phyloP scores from a whole-genome alignment of 2,888 invertebrate genomes.

The Cheilosia scutellata region DNA sequence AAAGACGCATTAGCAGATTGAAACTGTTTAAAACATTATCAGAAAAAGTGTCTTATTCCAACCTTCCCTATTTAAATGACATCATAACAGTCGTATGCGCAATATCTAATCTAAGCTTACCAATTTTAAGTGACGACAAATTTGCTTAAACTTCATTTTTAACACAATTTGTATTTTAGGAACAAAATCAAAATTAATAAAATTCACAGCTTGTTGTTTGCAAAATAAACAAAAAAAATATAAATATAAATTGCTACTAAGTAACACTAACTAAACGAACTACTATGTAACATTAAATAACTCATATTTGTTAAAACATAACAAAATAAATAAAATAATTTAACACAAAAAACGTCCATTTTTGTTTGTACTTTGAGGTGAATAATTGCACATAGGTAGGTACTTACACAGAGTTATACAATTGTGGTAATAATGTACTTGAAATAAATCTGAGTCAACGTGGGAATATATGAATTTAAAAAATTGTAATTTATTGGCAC shows the following conservation, averaged over 20 bases:
- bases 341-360: background rate
- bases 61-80: conserved; percentile 26
- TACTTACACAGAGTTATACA: background rate
- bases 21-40: conserved; percentile 11
- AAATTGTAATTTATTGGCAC: background rate
- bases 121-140: conserved; percentile 20
- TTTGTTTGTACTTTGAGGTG: background rate
- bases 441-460: background rate
- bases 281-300: no score
- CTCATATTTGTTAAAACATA: no score
- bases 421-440: background rate
- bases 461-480: background rate
- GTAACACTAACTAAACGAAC: no score
- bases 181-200: no score
- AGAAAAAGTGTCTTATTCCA: conserved; percentile 1
- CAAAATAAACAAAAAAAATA: background rate
- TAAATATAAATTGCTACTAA: conserved; percentile 4
- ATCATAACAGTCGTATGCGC: conserved; percentile 21
- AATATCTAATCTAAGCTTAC: conserved; percentile 9
- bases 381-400: no score
- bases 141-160: no score
- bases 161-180: no score
- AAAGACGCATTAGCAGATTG: background rate
- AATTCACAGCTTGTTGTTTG: conserved; percentile 6
- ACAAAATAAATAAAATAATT: background rate